Percentiles rank a stretch among this genome's conserved stretches.
Conservation (phyloP, 2,113 vertebrate genomes). For the Lepus timidus region DNA sequence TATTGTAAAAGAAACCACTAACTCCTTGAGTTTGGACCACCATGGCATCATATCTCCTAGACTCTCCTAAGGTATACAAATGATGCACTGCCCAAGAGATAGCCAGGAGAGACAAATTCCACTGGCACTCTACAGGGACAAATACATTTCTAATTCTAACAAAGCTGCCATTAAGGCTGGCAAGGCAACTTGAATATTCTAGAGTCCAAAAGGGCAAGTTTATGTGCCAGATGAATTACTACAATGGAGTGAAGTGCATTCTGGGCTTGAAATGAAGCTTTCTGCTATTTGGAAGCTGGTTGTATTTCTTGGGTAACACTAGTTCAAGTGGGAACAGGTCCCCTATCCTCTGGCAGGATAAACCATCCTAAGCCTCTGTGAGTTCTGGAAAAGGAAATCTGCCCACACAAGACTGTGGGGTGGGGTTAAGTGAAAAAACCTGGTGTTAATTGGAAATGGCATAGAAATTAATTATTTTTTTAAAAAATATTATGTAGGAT, state of each 20-base stretch:
- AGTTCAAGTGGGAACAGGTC: neutral
- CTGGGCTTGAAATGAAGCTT: neutral
- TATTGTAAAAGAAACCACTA: neutral
- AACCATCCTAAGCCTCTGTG: neutral
- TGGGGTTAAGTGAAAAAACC: neutral
- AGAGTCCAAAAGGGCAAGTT: neutral
- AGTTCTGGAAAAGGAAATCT: neutral
- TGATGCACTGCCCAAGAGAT: neutral
- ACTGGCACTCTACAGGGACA: neutral
- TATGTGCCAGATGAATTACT: neutral
- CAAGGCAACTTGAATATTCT: neutral
- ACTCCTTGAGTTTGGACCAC: neutral
- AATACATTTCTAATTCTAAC: neutral
- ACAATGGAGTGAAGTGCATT: neutral
- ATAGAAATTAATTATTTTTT: no score
- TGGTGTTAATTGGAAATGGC: no score
- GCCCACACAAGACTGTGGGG: neutral
- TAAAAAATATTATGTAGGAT: no score
- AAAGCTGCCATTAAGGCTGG: neutral
- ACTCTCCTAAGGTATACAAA: neutral
- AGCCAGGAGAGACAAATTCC: neutral
- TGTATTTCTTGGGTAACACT: neutral
- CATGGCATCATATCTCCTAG: neutral
- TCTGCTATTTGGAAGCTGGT: neutral
- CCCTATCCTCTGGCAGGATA: neutral